Conservation (phyloP, 2,888 invertebrate genomes). For the Polyommatus icarus region DNA sequence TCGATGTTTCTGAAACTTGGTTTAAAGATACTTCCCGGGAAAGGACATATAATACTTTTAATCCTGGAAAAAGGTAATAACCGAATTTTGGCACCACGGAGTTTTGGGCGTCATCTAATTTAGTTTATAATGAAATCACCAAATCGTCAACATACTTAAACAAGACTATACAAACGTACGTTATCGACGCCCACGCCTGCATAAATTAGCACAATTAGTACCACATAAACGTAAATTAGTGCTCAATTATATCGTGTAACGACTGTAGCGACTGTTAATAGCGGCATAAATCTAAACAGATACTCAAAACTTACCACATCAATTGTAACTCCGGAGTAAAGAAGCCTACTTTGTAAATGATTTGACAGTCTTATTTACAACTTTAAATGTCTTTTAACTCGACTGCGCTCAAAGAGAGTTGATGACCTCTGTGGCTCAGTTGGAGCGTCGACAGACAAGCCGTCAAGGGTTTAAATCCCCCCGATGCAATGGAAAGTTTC, state of each 20-base stretch:
- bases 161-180: not conserved
- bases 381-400: no score
- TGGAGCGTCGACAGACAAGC: no score
- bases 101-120: not conserved
- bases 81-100: no score
- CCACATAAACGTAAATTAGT: conserved; percentile 30
- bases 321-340: not conserved
- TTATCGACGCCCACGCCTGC: not conserved
- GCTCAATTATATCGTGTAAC: conserved; percentile 24
- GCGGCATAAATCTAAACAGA: conserved; percentile 24
- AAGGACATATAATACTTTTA: no score
- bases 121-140: not conserved
- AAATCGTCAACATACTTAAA: not conserved
- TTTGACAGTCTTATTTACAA: no score
- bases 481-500: no score
- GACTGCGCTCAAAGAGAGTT: no score
- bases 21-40: no score
- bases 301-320: conserved; percentile 21
- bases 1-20: no score
- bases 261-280: conserved; percentile 22
- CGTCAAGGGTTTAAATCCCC: no score
- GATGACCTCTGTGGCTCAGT: no score
- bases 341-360: not conserved
- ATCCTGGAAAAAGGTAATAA: no score
- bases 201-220: conserved; percentile 21